Conservation (phyloP, 37 sponge, comb jelly and placozoan genomes). For the Halichondria panicea region DNA sequence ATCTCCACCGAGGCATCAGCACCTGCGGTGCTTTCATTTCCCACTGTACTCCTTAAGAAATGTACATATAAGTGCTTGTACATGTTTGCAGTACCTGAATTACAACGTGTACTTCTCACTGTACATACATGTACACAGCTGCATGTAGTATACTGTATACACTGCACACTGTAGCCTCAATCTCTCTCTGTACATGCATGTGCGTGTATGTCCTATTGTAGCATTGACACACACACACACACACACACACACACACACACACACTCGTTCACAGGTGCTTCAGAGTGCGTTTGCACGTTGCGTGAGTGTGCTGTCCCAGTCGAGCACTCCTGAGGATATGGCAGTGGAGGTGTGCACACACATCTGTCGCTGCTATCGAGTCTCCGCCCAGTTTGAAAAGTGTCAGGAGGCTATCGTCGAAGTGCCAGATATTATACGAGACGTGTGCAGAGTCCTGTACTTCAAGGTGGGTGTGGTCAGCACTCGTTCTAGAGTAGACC, state of each 20-base stretch:
- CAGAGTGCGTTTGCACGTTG: constrained; percentile 85
- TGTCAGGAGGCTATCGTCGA: constrained; percentile 91
- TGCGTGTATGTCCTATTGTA: neutral
- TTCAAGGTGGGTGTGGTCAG: constrained; percentile 66
- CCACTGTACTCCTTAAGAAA: no score
- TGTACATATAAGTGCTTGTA: no score
- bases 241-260: no score
- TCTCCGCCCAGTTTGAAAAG: constrained; percentile 94
- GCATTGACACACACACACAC: no score
- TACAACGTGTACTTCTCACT: no score
- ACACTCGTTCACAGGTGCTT: constrained; percentile 60
- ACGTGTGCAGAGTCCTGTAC: constrained; percentile 87
- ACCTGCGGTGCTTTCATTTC: no score
- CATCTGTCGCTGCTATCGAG: constrained; percentile 90
- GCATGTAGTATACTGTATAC: neutral
- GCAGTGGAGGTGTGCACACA: constrained; percentile 88
- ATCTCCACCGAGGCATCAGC: no score
- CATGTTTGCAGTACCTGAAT: no score
- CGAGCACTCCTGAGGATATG: constrained; percentile 75
- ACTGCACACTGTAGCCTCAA: neutral
- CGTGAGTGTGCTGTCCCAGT: constrained; percentile 76
- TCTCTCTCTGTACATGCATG: neutral
- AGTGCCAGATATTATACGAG: constrained; percentile 74
- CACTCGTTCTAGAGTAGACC: no score
- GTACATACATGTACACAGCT: no score